Conservation (phyloP, 1,140 invertebrate genomes). For the Psilanteris sp. region DNA sequence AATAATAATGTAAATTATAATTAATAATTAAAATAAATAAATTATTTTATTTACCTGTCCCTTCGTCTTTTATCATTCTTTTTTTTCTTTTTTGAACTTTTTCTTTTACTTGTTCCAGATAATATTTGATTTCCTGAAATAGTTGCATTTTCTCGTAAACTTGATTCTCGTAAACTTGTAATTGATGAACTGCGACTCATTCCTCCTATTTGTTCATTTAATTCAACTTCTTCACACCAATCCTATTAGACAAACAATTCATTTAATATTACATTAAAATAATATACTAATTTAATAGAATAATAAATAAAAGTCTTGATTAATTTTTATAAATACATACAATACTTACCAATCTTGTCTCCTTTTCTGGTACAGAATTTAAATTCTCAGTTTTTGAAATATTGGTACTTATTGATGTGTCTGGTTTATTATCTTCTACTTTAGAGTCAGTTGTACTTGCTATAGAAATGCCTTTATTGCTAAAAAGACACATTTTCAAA, state of each 20-base stretch:
- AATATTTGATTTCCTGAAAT: constrained; percentile 63
- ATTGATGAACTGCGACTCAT: constrained; percentile 81
- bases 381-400: constrained; percentile 68
- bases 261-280: neutral
- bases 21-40: constrained; percentile 1
- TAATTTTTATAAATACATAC: constrained; percentile 61
- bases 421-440: constrained; percentile 63
- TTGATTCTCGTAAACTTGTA: constrained; percentile 80
- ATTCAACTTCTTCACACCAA: constrained; percentile 82
- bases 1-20: neutral
- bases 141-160: constrained; percentile 78
- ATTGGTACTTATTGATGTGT: constrained; percentile 60
- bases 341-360: constrained; percentile 63
- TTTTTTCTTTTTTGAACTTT: constrained; percentile 69
- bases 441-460: constrained; percentile 54
- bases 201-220: constrained; percentile 77
- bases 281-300: too few relatives aligned
- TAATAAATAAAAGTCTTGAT: too few relatives aligned
- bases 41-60: constrained; percentile 63
- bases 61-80: constrained; percentile 67
- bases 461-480: constrained; percentile 54
- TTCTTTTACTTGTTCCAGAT: constrained; percentile 45
- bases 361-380: constrained; percentile 63
- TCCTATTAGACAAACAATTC: too few relatives aligned
- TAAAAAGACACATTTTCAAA: too few relatives aligned